Conservation (phyloP, 2,113 vertebrate genomes). For the Anolis carolinensis region DNA sequence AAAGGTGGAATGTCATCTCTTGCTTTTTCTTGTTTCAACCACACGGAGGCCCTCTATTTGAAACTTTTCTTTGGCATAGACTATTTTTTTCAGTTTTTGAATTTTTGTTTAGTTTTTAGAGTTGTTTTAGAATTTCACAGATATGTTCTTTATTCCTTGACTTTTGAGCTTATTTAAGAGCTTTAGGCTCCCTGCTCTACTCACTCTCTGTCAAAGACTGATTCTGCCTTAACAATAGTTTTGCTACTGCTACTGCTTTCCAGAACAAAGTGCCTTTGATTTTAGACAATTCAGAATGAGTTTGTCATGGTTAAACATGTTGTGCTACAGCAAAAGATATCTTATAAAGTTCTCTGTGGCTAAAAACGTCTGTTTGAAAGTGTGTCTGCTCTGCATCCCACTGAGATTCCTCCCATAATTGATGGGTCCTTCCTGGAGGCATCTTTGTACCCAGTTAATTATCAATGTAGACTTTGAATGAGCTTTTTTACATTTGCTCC, state of each 20-base stretch:
- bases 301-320: background rate
- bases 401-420: conserved; percentile 30
- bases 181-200: too few relatives aligned
- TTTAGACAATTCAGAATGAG: background rate
- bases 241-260: background rate
- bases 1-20: too few relatives aligned
- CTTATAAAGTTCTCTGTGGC: background rate
- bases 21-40: too few relatives aligned
- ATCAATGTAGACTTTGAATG: conserved; percentile 50
- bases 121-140: too few relatives aligned
- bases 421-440: conserved; percentile 38
- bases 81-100: too few relatives aligned
- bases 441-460: conserved; percentile 48
- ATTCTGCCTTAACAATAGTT: background rate
- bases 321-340: background rate
- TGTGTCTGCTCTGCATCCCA: conserved; percentile 10
- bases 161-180: too few relatives aligned
- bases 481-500: conserved; percentile 49
- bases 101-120: too few relatives aligned
- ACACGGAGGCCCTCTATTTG: too few relatives aligned
- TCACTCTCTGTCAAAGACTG: too few relatives aligned
- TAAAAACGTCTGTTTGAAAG: conserved; percentile 35
- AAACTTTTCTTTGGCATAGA: too few relatives aligned
- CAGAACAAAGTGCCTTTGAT: background rate
- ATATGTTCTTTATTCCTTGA: too few relatives aligned